Evolutionary conservation across 2,797 vertebrate genomes (phyloP), one percentile per base, ranked within the genome.

Genomic region (Myoxocephalus aenaeus): DNA sequence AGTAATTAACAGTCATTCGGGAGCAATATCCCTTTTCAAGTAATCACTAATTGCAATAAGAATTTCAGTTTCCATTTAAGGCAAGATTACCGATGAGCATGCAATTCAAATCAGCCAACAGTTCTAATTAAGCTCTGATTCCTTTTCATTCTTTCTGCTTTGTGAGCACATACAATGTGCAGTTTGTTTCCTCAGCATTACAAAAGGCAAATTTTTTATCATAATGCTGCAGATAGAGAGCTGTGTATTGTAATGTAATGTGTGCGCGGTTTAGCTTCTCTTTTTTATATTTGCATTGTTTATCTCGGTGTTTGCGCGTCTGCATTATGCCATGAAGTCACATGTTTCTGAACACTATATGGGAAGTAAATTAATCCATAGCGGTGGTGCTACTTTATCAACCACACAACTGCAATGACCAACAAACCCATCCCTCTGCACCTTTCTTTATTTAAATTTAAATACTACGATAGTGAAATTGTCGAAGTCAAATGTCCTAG

Each of bases 41-140:
- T 93, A 84, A 89, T 92, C 90, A 83, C 92, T 94, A 92, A 95
- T 94, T 94, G 93, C 91, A 94, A 93, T 91, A 93, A 89, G 89
- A 92, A 92, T 94, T 94, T 90, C 90, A 88, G 89, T 91, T 93
- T 91, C 86, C 88, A 92, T 92, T 93, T 94, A 92, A 92, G 88
- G 85, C 86, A 22, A 92, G 90, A 93, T 93, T 91, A 90, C 91
- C 85, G 74, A 87, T 87, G 91, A 93, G 89, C 92, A 89, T 89
- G 93, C 89, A 87, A 89, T 89, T 89, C 89, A 90, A 94, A 92
- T 93, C 90, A 92, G 87, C 80, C 82, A 89, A 76, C 89, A 79
- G 79, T 93, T 91, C 91, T 88, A 94, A 94, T 94, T 92, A 93
- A 90, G 89, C 90, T 73, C 86, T 36, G 38, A 65, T 85, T 89